A percentile compares a stretch with the other conserved stretches of the same genome.
Conservation (phyloP, 2,113 vertebrate genomes). For the Lamprotornis superbus region DNA sequence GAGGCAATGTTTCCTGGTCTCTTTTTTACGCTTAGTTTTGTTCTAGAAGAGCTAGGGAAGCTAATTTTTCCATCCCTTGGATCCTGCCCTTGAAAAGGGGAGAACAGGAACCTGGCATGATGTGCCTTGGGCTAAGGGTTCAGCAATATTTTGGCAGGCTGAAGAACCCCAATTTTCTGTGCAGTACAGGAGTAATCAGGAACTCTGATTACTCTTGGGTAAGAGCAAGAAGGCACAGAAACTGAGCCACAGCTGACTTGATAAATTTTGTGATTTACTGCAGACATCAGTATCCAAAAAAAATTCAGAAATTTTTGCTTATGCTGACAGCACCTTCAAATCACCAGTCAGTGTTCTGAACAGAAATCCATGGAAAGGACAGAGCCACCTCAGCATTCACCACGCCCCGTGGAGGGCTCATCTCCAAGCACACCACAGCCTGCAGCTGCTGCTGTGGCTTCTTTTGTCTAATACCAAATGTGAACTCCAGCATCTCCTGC, state of each 20-base stretch:
- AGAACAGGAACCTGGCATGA: not conserved
- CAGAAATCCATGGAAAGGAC: not conserved
- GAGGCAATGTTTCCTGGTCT: not conserved
- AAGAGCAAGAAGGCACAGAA: not conserved
- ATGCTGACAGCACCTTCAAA: not conserved
- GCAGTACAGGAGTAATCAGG: not conserved
- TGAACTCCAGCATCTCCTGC: not conserved
- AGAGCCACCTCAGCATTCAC: not conserved
- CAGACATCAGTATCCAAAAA: not conserved
- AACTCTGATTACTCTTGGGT: not conserved
- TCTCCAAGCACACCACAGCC: not conserved
- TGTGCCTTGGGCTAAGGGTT: not conserved
- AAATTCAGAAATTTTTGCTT: not conserved
- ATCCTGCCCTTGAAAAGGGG: not conserved
- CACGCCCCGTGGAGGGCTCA: not conserved
- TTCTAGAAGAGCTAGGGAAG: not conserved
- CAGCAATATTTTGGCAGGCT: not conserved
- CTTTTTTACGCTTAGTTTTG: not conserved
- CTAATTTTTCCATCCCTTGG: not conserved
- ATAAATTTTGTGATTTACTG: not conserved
- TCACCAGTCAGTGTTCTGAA: not conserved
- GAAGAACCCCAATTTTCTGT: not conserved
- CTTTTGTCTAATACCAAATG: not conserved
- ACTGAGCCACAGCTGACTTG: not conserved
- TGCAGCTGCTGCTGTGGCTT: not conserved